Evolutionary conservation across 2,888 invertebrate genomes (phyloP).

Genomic region (Plebejus argus): DNA sequence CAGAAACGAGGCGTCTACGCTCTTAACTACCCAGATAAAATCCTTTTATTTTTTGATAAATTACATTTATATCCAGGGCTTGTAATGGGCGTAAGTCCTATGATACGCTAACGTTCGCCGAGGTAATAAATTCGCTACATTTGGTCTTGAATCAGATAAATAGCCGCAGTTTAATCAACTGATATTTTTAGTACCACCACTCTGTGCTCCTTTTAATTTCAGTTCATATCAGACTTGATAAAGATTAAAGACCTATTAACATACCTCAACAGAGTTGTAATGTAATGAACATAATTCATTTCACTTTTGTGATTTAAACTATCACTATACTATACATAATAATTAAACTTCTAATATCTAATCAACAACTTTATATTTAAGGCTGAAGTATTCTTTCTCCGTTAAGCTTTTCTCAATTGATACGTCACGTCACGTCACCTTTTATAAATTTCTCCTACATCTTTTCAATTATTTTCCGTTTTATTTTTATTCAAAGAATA

Average conservation of each 20-base stretch:
- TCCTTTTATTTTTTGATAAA: slow-evolving; percentile 9
- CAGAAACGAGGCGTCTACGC: not conserved
- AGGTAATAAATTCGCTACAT: slow-evolving; percentile 26
- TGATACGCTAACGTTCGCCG: slow-evolving; percentile 20
- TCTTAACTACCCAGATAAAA: slow-evolving; percentile 11
- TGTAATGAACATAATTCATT: not conserved
- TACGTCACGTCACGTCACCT: no score
- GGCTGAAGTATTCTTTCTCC: not conserved
- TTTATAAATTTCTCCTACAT: not conserved
- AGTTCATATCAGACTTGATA: slow-evolving; percentile 20
- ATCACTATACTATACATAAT: not conserved
- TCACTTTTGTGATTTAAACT: not conserved
- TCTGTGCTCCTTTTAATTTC: slow-evolving; percentile 11
- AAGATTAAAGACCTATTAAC: slow-evolving; percentile 21
- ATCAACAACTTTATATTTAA: no score
- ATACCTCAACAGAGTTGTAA: not conserved
- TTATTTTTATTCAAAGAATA: not conserved
- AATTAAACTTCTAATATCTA: not conserved
- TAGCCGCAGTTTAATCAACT: slow-evolving; percentile 27
- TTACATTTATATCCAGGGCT: slow-evolving; percentile 22
- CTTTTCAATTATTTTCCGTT: not conserved
- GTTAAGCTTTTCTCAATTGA: not conserved
- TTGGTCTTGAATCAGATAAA: slow-evolving; percentile 31
- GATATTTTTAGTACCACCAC: slow-evolving; percentile 29
- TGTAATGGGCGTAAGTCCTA: slow-evolving; percentile 23